These are phyloP conservation scores for Ia io DNA, from an alignment of 2,113 vertebrate species.

Conservation along the genomic window DNA sequence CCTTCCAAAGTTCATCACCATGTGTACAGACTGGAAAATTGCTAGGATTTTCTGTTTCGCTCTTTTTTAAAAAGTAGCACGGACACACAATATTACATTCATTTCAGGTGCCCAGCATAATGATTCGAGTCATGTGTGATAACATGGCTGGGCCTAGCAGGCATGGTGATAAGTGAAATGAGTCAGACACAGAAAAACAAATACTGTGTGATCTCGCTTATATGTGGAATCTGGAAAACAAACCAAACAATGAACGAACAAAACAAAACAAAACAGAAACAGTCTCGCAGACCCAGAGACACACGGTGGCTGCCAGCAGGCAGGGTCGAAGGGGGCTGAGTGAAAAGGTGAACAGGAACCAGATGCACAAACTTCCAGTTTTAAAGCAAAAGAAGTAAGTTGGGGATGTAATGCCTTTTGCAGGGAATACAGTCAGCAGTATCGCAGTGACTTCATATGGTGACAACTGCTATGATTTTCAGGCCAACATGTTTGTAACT, in stretches of 20 bases:
- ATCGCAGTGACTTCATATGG: not conserved
- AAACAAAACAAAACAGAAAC: not conserved
- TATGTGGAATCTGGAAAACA: no score
- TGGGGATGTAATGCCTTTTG: no score
- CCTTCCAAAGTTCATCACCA: not conserved
- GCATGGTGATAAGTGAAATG: not conserved
- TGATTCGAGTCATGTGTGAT: not conserved
- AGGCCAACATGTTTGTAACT: not conserved
- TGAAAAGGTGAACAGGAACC: not conserved
- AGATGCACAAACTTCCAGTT: not conserved
- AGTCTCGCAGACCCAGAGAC: not conserved
- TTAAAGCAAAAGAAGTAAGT: not conserved
- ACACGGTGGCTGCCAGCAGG: not conserved
- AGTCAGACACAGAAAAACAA: not conserved
- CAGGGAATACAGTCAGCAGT: not conserved
- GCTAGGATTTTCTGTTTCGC: not conserved
- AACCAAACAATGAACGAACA: not conserved
- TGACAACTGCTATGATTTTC: not conserved
- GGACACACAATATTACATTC: not conserved
- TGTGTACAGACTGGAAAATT: not conserved
- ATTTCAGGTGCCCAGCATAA: no score
- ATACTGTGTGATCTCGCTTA: not conserved
- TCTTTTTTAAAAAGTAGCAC: not conserved
- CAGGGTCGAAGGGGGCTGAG: not conserved
- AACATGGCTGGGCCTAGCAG: not conserved